A percentile compares a stretch with the other conserved stretches of the same genome.
These are phyloP conservation scores for Leptoclinus maculatus DNA, from an alignment of 2,797 vertebrate species.

Conservation along the genomic window DNA sequence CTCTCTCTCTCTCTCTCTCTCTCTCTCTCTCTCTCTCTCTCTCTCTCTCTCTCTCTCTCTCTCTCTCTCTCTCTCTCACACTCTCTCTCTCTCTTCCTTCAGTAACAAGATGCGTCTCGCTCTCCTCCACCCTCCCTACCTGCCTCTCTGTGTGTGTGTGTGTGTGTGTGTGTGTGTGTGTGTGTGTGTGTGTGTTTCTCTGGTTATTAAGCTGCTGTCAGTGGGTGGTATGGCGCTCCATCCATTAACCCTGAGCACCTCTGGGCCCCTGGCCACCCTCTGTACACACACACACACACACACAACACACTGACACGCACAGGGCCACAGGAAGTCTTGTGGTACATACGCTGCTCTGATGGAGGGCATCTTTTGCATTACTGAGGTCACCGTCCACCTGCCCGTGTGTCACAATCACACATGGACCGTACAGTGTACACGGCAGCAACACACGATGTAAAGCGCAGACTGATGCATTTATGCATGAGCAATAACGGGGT, in stretches of 20 bases:
- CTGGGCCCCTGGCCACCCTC: conserved; percentile 53
- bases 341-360: conserved; percentile 52
- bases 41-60: not conserved
- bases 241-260: conserved; percentile 78
- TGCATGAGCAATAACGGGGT: not conserved
- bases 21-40: not conserved
- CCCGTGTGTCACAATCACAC: conserved; percentile 2
- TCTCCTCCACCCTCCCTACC: conserved; percentile 25
- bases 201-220: conserved; percentile 77
- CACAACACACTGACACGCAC: conserved; percentile 17
- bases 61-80: not conserved
- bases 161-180: conserved; percentile 15
- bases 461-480: not conserved
- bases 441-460: not conserved
- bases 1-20: not conserved
- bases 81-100: not conserved
- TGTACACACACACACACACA: conserved; percentile 10
- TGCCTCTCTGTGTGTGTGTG: not conserved
- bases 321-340: conserved; percentile 26
- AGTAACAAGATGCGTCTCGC: conserved; percentile 13
- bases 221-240: conserved; percentile 55
- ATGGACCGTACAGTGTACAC: not conserved
- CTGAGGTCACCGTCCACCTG: conserved; percentile 58
- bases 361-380: conserved; percentile 67
- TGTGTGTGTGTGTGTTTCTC: conserved; percentile 28